phyloP scores from a whole-genome alignment of 2,113 vertebrate species.

The Fregetta grallaria region DNA sequence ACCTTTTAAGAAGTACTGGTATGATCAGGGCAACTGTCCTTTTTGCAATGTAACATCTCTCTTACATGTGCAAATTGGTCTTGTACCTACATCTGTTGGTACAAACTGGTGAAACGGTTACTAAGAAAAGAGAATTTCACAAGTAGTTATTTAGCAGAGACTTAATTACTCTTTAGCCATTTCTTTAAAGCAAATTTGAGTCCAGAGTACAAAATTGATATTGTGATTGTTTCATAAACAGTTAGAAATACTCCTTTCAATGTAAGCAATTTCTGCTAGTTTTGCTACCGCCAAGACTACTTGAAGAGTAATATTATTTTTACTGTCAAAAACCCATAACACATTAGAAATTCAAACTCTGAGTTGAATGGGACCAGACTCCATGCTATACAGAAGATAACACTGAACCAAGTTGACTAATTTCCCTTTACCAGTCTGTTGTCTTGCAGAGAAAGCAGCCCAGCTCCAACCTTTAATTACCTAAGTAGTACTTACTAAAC shows the following conservation, averaged over 20 bases:
- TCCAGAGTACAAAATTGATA: not conserved
- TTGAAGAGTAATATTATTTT: not conserved
- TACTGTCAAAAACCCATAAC: not conserved
- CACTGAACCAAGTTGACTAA: not conserved
- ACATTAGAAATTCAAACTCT: not conserved
- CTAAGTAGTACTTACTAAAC: constrained; percentile 49
- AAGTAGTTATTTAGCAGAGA: not conserved
- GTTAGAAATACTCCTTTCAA: not conserved
- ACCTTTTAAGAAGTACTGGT: not conserved
- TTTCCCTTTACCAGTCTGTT: not conserved
- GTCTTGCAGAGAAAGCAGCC: not conserved
- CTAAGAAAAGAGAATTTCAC: not conserved
- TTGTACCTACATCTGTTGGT: not conserved
- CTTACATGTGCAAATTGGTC: not conserved
- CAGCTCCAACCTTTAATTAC: constrained; percentile 28
- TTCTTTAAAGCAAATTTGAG: not conserved
- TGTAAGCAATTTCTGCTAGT: not conserved
- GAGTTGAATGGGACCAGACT: not conserved
- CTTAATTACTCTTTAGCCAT: not conserved
- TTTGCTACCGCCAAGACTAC: not conserved
- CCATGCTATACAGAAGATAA: not conserved
- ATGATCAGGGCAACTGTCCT: not conserved
- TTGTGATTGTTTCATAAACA: not conserved
- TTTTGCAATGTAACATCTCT: not conserved
- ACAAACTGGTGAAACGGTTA: not conserved